Evolutionary conservation across 2,113 vertebrate genomes (phyloP).

Genomic region (Paraplagusia blochii): DNA sequence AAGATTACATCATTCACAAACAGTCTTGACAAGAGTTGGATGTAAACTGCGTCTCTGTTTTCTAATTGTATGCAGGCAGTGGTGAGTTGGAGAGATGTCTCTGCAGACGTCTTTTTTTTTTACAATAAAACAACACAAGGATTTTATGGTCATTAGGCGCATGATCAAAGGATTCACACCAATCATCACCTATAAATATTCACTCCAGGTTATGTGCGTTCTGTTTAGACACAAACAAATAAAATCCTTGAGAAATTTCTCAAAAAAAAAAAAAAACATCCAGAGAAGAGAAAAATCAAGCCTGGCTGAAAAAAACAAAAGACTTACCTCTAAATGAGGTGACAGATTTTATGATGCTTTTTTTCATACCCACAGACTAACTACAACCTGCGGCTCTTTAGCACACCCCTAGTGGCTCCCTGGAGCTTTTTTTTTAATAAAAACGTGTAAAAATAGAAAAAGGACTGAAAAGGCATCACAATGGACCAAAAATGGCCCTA

Average conservation of each 20-base stretch:
- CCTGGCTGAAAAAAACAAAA: constrained; percentile 2
- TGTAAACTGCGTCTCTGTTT: constrained; percentile 4
- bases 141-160: constrained; percentile 56
- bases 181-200: constrained; percentile 61
- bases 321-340: not conserved
- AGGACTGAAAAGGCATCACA: no score
- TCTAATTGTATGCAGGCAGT: not conserved
- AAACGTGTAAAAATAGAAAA: no score
- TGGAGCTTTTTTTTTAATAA: no score
- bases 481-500: no score
- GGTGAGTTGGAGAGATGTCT: constrained; percentile 7
- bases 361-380: no score
- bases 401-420: no score
- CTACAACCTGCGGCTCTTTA: no score
- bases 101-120: constrained; percentile 34
- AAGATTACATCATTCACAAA: no score
- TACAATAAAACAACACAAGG: constrained; percentile 54
- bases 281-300: constrained; percentile 5
- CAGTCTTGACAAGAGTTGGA: no score
- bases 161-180: constrained; percentile 58
- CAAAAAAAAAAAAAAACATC: not conserved
- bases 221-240: constrained; percentile 18
- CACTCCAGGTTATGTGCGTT: constrained; percentile 27
- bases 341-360: no score
- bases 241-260: constrained; percentile 17